Base-by-base conservation (phyloP, 2,113 vertebrate species). In the Oncorhynchus masou region DNA sequence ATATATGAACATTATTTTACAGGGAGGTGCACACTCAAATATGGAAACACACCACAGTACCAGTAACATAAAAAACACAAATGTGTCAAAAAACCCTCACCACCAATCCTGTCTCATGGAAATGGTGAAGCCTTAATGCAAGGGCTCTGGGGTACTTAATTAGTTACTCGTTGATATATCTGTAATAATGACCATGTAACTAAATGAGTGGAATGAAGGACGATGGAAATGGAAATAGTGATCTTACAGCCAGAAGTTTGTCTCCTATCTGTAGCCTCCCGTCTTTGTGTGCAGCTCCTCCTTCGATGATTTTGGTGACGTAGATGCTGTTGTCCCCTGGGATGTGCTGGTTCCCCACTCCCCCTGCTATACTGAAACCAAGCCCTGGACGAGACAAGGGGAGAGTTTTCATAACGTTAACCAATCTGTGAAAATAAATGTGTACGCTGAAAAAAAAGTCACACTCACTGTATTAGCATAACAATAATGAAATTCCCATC, bases 291-390 rank as follows among this genome's bases (percentile, higher is more conserved):
- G 98, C 97, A 4, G 98, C 96, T 22, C 98, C 97, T 0, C 97
- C 97, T 91, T 99, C 98, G 2, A 99, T 99, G 82, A 99, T 95
- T 92, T 99, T 99, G 84, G 98, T 99, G 86, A 99, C 97, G 62
- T 99, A 99, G 90, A 99, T 99, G 91, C 98, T 97, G 93, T 98
- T 99, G 91, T 99, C 97, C 1, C 97, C 97, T 4, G 97, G 97
- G 91, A 99, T 99, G 92, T 99, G 98, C 89, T 99, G 98, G 91
- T 99, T 99, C 78, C 97, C 98, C 69, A 99, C 96, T 39, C 98
- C 98, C 9, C 98, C 98, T 11, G 98, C 98, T 91, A 99, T 99
- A 89, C 97, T 99, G 92, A 99, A 99, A 29, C 98, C 98, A 11
- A 99, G 97, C 90, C 98, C 97, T 99, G 91, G 22, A 15, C 39